Evolutionary conservation across 2,113 vertebrate species (phyloP), one percentile per base, ranked within the genome.

Genomic region (Acinonyx jubatus): DNA sequence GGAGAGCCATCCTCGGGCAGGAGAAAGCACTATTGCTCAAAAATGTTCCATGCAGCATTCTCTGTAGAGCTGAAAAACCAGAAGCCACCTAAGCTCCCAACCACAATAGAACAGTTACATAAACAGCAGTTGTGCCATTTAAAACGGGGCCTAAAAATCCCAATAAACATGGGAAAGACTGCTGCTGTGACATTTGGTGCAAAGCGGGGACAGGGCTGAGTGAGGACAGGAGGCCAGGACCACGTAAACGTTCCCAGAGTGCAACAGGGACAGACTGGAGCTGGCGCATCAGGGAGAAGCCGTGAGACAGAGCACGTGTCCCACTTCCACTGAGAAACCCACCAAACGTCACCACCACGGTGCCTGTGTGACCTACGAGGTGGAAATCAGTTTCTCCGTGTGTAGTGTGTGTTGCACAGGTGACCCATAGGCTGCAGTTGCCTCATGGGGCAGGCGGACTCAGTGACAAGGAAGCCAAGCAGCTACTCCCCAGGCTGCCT

Each of bases 281-380:
- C 86, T 36, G 18, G 4, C 0, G 2, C 14, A 31, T 9, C 5
- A 4, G 38, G 10, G 12, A 25, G 38, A 68, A 18, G 25, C 33
- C 1, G 3, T 9, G 23, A 57, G 29, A 29, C 9, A 3, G 38
- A 41, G 12, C 13, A 1, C 3, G 1, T 68, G 38, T 3, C 25
- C 48, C 36, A 50, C 41, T 15, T 71, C 52, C 16, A 27, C 16
- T 48, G 50, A 69, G 50, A 71, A 76, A n/a, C 21, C 33, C 63
- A 8, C 2, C 18, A 0, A 0, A 16, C 3, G 29, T 38, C 38
- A 9, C n/a, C 25, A 4, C 36, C 19, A 31, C 0, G 0, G 48
- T n/a, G 89, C 55, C 1, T 25, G 19, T 73, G 48, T 76, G 12
- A 4, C 50, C 57, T 8, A 0, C 41, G 69, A 61, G 7, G 6